Evolutionary conservation across 2,888 invertebrate genomes (phyloP).

Genomic region (Xestobium rufovillosum): DNA sequence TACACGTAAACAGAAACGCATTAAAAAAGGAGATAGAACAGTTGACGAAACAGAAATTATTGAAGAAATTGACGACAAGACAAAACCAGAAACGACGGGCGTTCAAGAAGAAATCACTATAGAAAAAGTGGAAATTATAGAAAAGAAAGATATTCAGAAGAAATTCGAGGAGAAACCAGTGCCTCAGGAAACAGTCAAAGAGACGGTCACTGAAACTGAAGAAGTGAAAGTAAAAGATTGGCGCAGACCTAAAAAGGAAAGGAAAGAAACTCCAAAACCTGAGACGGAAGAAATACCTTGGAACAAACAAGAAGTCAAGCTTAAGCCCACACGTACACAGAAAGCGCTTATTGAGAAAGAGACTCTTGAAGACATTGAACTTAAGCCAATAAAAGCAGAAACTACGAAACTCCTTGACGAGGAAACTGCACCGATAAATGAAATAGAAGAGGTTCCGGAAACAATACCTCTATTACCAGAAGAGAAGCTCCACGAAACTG

Average conservation of each 20-base stretch:
- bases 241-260: constrained; percentile 13
- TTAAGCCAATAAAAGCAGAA: constrained; percentile 31
- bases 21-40: constrained; percentile 21
- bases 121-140: constrained; percentile 34
- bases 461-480: constrained; percentile 17
- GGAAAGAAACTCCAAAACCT: constrained; percentile 12
- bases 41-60: constrained; percentile 27
- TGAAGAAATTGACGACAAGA: constrained; percentile 24
- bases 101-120: constrained; percentile 39
- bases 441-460: constrained; percentile 42
- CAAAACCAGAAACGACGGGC: constrained; percentile 24
- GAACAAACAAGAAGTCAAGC: constrained; percentile 52
- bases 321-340: constrained; percentile 39
- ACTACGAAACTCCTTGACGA: constrained; percentile 4
- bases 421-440: too few relatives aligned
- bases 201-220: constrained; percentile 13
- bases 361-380: constrained; percentile 41
- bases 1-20: constrained; percentile 12
- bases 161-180: constrained; percentile 22
- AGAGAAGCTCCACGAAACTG: constrained; percentile 3
- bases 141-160: constrained; percentile 12
- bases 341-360: constrained; percentile 37
- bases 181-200: constrained; percentile 13
- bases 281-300: constrained; percentile 36
- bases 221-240: constrained; percentile 17